These are phyloP conservation scores for Setipinna tenuifilis DNA, from an alignment of 2,797 vertebrate species.

Conservation along the genomic window DNA sequence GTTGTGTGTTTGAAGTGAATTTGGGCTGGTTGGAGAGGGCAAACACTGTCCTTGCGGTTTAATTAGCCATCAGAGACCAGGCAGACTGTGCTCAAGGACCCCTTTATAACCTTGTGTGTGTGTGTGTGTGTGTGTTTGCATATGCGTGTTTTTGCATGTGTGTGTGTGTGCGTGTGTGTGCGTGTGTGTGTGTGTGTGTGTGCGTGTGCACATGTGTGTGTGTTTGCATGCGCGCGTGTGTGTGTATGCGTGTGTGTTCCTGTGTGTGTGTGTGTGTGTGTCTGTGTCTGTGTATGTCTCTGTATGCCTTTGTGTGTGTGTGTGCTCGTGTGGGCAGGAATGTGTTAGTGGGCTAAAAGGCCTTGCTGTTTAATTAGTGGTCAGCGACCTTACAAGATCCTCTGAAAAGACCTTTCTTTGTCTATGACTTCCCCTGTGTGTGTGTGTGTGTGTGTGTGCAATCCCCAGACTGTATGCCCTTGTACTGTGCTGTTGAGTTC, in stretches of 20 bases:
- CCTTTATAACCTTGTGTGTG: neutral
- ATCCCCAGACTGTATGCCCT: neutral
- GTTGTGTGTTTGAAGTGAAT: neutral
- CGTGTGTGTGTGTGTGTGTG: conserved; percentile 9
- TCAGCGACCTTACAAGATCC: conserved; percentile 62
- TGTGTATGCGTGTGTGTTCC: neutral
- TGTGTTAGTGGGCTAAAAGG: neutral
- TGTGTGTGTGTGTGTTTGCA: neutral
- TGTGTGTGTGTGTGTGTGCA: conserved; percentile 48
- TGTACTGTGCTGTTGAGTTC: neutral
- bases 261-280: conserved; percentile 16
- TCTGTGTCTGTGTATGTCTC: neutral
- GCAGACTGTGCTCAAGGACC: conserved; percentile 6
- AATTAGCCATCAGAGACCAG: conserved; percentile 15
- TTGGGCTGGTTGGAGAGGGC: neutral
- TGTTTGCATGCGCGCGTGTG: neutral
- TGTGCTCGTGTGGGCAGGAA: neutral
- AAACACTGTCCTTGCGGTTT: neutral
- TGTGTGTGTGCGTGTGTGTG: neutral
- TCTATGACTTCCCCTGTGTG: conserved; percentile 28
- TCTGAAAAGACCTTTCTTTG: conserved; percentile 60
- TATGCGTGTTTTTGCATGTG: neutral
- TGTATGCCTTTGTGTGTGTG: neutral
- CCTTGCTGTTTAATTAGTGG: conserved; percentile 62
- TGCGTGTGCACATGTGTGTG: neutral